Evolutionary conservation across 2,113 vertebrate genomes (phyloP).

Genomic region (Pseudorhombus dupliciocellatus): DNA sequence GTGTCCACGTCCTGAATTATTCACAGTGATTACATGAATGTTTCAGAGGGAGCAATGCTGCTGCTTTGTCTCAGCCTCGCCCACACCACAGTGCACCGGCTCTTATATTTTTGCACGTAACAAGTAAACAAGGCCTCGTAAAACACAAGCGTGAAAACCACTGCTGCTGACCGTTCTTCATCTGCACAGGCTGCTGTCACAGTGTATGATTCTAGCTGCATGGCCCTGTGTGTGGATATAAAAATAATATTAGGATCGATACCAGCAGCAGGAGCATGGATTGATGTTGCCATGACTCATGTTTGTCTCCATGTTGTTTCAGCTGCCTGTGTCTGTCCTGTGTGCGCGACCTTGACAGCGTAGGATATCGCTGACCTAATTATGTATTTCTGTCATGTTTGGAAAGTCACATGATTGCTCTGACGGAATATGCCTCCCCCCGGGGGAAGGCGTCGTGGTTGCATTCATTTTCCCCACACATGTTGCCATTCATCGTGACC

Average conservation of each 20-base stretch:
- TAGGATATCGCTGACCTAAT: constrained; percentile 52
- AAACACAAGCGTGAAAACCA: background rate
- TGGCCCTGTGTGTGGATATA: background rate
- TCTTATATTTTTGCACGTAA: background rate
- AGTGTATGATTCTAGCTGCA: constrained; percentile 22
- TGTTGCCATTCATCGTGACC: constrained; percentile 52
- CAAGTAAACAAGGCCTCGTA: background rate
- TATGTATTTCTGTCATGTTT: constrained; percentile 46
- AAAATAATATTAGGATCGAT: constrained; percentile 27
- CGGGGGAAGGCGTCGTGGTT: constrained; percentile 10
- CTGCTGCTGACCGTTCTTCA: background rate
- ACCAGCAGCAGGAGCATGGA: constrained; percentile 19
- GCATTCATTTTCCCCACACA: constrained; percentile 33
- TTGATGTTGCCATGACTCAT: constrained; percentile 35
- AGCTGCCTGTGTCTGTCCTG: constrained; percentile 25
- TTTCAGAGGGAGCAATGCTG: constrained; percentile 52
- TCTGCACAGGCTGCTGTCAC: background rate
- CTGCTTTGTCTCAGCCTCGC: constrained; percentile 42
- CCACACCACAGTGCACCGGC: background rate
- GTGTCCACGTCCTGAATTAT: constrained; percentile 64
- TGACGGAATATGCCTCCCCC: constrained; percentile 30
- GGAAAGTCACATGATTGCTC: constrained; percentile 44
- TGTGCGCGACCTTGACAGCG: constrained; percentile 53
- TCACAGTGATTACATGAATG: constrained; percentile 64
- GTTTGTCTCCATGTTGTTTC: constrained; percentile 10